Evolutionary conservation across 2,888 invertebrate genomes (phyloP).

Genomic region (Teleogryllus oceanicus): DNA sequence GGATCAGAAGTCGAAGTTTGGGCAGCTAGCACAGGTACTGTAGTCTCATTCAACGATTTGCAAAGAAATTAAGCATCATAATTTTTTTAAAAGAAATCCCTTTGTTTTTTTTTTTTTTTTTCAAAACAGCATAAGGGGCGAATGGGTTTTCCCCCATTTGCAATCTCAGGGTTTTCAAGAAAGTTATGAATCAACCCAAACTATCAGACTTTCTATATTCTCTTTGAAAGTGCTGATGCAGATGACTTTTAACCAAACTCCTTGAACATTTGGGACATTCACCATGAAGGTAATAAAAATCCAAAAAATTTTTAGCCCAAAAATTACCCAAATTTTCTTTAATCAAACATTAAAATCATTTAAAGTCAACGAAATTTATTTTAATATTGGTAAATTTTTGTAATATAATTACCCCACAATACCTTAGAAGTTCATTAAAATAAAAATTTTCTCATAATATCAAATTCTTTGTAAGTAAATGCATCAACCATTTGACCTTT

Average conservation of each 20-base stretch:
- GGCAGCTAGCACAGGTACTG: conserved; percentile 49
- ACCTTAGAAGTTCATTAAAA: too few relatives aligned
- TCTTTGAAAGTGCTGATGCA: conserved; percentile 68
- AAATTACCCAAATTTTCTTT: too few relatives aligned
- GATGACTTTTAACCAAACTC: conserved; percentile 67
- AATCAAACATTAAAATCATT: too few relatives aligned
- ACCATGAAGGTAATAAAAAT: conserved; percentile 58
- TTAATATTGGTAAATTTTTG: too few relatives aligned
- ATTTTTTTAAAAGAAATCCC: not conserved
- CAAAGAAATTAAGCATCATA: not conserved
- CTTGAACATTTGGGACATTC: conserved; percentile 73
- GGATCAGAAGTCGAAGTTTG: conserved; percentile 65
- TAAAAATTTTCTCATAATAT: too few relatives aligned
- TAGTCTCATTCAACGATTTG: not conserved
- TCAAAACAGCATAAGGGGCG: conserved; percentile 56
- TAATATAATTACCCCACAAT: too few relatives aligned
- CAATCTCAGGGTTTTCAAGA: conserved; percentile 60
- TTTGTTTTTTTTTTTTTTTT: not conserved
- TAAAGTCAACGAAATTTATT: too few relatives aligned
- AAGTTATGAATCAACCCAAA: conserved; percentile 62
- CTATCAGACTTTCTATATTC: conserved; percentile 65
- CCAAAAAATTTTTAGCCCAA: too few relatives aligned
- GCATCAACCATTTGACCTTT: too few relatives aligned
- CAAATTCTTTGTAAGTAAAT: too few relatives aligned
- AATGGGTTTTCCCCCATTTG: conserved; percentile 66